Base-by-base conservation (phyloP, 2,113 vertebrate genomes). In the Aptenodytes forsteri region DNA sequence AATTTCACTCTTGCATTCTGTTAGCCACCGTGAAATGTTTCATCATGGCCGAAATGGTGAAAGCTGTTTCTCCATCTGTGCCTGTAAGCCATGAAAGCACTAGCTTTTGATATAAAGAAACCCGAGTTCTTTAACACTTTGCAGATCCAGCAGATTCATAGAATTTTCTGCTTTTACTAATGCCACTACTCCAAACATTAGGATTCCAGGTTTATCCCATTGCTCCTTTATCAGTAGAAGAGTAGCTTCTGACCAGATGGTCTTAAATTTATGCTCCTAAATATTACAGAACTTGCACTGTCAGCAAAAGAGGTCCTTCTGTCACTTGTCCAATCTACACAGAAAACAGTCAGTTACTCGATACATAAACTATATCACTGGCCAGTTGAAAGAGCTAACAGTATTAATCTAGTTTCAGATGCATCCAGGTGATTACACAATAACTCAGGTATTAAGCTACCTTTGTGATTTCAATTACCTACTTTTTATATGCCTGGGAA, bases 381-480 rank as follows among this genome's bases (percentile, higher is more conserved):
- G n/a, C 47, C 66, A 56, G 75, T 5, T 81, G 87, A 92, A 88
- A 94, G 49, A 87, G 17, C 80, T 38, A 79, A 38, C 54, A 44
- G 44, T 44, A 58, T 64, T 86, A 20, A 54, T 18, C n/a, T 40
- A n/a, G 59, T 87, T 95, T 89, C 65, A 44, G 75, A 59, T 50
- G 22, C 50, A 55, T 64, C 34, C 49, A 62, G n/a, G 22, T 23
- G 15, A 92, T 73, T 61, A 95, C 58, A 69, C 1, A 3, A 72
- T 58, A 93, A 64, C 67, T 88, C 49, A 34, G 77, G 67, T 50
- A 69, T 94, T 87, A 86, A 89, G 38, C 21, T 83, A 54, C 27
- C 64, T 92, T 83, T 83, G 86, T 38, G 66, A 50, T 95, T 97
- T 96, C 66, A 91, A 70, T 97, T 95, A 71, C 38, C 85, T 83